Base-by-base conservation (phyloP, 2,797 vertebrate genomes). In the Myotis findleyi region DNA sequence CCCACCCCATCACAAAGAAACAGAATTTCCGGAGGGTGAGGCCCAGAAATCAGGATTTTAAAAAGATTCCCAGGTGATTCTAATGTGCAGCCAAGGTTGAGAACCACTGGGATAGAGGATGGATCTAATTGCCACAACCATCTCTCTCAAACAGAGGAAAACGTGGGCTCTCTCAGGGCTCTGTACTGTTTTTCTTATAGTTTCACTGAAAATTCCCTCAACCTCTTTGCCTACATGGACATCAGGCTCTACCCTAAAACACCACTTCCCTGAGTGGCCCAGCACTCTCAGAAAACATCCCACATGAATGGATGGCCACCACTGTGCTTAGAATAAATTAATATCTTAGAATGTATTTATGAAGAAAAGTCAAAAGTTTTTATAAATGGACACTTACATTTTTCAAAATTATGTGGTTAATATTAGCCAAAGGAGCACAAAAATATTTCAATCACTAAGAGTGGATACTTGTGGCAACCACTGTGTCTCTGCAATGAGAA, bases 361-460 rank as follows among this genome's bases (percentile, higher is more conserved):
- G 23, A 93, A 86, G 49, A 90, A 93, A 93, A 94, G 62, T 30
- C 4, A 84, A 93, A 81, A 71, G 25, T 5, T 82, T 81, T 91
- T 57, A 51, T 71, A 55, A 59, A 64, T 30, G 41, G 36, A 20
- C 3, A 16, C 27, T 73, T n/a, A 49, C 14, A 62, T 41, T 76
- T 49, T 51, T 21, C 59, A 88, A 95, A 95, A 87, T 72, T 7
- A 25, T 47, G 4, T 57, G 49, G 38, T 53, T 75, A 87, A 79
- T 66, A 71, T 71, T 73, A 91, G 75, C 13, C 55, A 95, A 83
- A 75, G 3, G 49, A 75, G 73, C 51, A 84, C 21, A 77, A 69
- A 89, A 94, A 21, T 91, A 25, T 84, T 71, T 80, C 69, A 86
- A n/a, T 83, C 87, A 91, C 7, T 55, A 79, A 79, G 18, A 79